These are phyloP conservation scores for Carettochelys insculpta DNA, from an alignment of 2,113 vertebrate genomes.

Conservation along the genomic window DNA sequence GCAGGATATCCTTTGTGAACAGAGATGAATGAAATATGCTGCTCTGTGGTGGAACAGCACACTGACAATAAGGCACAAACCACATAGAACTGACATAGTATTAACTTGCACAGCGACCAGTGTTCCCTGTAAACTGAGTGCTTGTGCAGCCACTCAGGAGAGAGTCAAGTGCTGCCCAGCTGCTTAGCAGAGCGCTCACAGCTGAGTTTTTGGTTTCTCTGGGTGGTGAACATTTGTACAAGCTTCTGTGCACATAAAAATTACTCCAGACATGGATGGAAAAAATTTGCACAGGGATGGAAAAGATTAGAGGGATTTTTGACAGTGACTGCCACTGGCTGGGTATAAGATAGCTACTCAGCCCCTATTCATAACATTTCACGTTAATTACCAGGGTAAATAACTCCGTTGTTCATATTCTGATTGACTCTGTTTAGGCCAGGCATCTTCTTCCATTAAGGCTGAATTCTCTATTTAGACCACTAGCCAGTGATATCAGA, in stretches of 20 bases:
- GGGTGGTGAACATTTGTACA: no score
- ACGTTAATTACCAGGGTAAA: not conserved
- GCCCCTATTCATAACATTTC: not conserved
- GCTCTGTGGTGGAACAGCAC: not conserved
- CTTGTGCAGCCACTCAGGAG: no score
- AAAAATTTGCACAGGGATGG: no score
- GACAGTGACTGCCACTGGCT: not conserved
- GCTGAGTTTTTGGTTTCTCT: no score
- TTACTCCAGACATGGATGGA: no score
- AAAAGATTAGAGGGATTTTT: no score
- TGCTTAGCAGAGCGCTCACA: no score
- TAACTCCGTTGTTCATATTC: not conserved
- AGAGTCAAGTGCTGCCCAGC: no score
- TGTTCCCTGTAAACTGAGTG: no score
- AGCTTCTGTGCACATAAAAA: no score
- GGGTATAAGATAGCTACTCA: not conserved
- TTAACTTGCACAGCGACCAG: not conserved
- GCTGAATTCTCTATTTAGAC: not conserved
- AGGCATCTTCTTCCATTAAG: accelerated
- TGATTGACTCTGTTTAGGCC: not conserved
- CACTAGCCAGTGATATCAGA: not conserved
- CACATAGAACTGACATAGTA: not conserved
- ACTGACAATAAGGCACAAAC: not conserved
- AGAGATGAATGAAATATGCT: not conserved
- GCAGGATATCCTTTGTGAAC: not conserved